phyloP scores from a whole-genome alignment of 53 echinoderm and acorn worm species.

The Apostichopus leukothele region DNA sequence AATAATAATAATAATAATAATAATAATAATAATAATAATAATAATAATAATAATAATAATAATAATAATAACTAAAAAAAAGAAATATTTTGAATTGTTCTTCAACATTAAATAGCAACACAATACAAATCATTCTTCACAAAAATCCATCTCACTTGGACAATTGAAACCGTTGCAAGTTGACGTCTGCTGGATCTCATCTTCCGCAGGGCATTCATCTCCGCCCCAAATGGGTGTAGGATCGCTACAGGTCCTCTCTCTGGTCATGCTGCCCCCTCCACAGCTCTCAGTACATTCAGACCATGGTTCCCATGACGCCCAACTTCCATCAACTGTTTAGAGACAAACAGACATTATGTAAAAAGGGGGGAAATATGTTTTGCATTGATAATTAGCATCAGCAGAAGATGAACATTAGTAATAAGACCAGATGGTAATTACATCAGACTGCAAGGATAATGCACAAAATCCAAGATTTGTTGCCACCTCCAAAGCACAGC shows the following conservation, averaged over 20 bases:
- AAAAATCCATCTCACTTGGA: slow-evolving; percentile 60
- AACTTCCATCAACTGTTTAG: slow-evolving; percentile 66
- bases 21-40: too few relatives aligned
- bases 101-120: not conserved
- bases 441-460: too few relatives aligned
- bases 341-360: too few relatives aligned
- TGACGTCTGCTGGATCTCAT: slow-evolving; percentile 51
- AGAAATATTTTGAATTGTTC: not conserved
- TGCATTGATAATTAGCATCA: too few relatives aligned
- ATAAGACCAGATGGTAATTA: too few relatives aligned
- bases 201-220: slow-evolving; percentile 58
- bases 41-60: too few relatives aligned
- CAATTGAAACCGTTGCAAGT: slow-evolving; percentile 71
- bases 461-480: too few relatives aligned
- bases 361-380: too few relatives aligned
- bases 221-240: slow-evolving; percentile 76
- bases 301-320: slow-evolving; percentile 69
- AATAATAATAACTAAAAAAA: too few relatives aligned
- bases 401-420: too few relatives aligned
- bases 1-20: too few relatives aligned
- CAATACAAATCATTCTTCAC: not conserved
- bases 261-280: slow-evolving; percentile 61
- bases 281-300: slow-evolving; percentile 65
- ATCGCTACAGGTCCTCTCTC: slow-evolving; percentile 59
- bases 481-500: too few relatives aligned